Percentiles rank a stretch among this genome's conserved stretches.
These are phyloP conservation scores for Neodiprion virginianus DNA, from an alignment of 1,140 invertebrate genomes.

Conservation along the genomic window DNA sequence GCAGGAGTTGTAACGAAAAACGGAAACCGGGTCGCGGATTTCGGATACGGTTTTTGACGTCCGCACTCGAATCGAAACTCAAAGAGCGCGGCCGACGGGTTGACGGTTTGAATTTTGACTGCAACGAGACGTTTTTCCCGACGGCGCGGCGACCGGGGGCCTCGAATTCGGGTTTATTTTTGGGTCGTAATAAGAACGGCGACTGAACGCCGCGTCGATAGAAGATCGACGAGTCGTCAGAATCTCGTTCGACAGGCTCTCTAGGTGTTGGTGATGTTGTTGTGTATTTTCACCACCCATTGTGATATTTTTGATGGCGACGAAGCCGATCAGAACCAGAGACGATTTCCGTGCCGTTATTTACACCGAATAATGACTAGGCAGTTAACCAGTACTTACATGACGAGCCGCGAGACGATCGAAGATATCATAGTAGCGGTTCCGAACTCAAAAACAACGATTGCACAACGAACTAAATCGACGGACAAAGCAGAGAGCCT, in stretches of 20 bases:
- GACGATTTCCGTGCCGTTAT: background rate
- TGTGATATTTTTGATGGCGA: background rate
- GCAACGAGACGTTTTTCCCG: background rate
- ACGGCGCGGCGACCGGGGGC: background rate
- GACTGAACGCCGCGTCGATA: background rate
- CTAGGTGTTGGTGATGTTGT: too few species aligned
- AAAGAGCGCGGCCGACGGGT: too few species aligned
- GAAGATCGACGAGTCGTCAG: background rate
- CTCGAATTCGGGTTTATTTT: background rate
- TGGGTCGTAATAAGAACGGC: background rate
- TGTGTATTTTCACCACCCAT: background rate
- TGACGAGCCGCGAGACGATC: conserved; percentile 75
- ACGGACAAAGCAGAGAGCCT: conserved; percentile 44
- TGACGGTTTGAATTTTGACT: too few species aligned
- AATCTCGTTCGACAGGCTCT: background rate
- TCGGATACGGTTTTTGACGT: too few species aligned
- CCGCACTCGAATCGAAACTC: too few species aligned
- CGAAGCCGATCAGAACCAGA: background rate
- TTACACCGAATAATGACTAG: conserved; percentile 14
- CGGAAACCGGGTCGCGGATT: too few species aligned
- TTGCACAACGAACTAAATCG: conserved; percentile 40
- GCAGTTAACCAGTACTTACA: conserved; percentile 68
- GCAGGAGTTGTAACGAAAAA: too few species aligned
- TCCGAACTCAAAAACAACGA: conserved; percentile 28
- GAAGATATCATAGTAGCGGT: conserved; percentile 73